Evolutionary conservation across 2,797 vertebrate genomes (phyloP), one percentile per base, ranked within the genome.

Genomic region (Arctocebus calabarensis): DNA sequence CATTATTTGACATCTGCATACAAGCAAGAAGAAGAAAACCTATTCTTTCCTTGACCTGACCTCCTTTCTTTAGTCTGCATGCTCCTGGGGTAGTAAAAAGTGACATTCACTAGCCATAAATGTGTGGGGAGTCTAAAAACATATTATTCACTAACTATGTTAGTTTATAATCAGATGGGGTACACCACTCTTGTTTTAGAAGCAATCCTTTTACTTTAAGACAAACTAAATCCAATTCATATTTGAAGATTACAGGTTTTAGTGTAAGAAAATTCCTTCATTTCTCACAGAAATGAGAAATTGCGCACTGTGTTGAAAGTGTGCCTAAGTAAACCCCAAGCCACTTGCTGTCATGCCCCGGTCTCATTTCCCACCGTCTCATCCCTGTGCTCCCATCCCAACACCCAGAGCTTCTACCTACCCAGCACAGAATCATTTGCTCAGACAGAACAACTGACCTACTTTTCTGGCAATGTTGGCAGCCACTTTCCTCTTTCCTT

Each of bases 11-110:
- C 96, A 98, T 95, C 93, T 97, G 89, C 86, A 96, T 62, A 95
- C 62, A 97, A 85, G 93, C 84, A 92, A 92, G 93, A 86, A 84
- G 93, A 97, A 97, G 81, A 96, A 96, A 94, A 94, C 93, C 88
- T 95, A 94, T 94, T 98, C 97, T 97, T 98, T 97, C 97, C 97
- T 95, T 82, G 92, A 91, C 96, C 70, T 93, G 92, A 90, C 88
- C 97, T 98, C 86, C 45, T 25, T 77, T 96, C 25, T 0, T 90
- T 3, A 88, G 91, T 95, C 97, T 96, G 96, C 97, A 29, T 71
- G 79, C 94, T 97, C 86, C 94, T 82, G 87, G 92, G 13, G 96
- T 90, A 97, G 94, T 59, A 97, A 78, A 64, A 90, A 90, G 90
- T 77, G 83, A 70, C 93, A 94, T 97, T 97, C 95, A 95, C 96